Evolutionary conservation across 2,797 vertebrate genomes (phyloP).

Genomic region (Myotis pilosus): DNA sequence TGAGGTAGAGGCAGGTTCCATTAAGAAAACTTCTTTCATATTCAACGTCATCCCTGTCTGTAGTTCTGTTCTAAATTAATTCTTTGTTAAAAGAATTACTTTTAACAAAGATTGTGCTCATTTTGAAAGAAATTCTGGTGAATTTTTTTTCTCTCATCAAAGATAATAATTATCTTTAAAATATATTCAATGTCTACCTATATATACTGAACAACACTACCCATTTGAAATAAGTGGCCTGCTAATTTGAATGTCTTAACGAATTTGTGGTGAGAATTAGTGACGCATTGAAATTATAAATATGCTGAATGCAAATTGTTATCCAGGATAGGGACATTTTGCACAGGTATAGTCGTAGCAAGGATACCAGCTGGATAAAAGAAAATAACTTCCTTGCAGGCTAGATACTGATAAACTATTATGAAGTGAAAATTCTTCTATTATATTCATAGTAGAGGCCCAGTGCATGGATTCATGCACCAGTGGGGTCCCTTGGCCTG

Average conservation of each 20-base stretch:
- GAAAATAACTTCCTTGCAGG: background rate
- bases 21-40: background rate
- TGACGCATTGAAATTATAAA: background rate
- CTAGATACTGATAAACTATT: background rate
- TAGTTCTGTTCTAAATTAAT: constrained; percentile 17
- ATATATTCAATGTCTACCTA: background rate
- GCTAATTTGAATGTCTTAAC: constrained; percentile 26
- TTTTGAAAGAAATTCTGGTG: background rate
- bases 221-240: background rate
- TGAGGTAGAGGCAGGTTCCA: background rate
- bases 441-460: background rate
- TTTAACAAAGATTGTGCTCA: constrained; percentile 7
- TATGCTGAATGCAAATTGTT: background rate
- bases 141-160: background rate
- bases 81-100: background rate
- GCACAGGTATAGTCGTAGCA: background rate
- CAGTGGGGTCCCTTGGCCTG: too few species aligned
- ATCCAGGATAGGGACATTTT: background rate
- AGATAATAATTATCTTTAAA: constrained; percentile 36
- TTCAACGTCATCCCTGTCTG: background rate
- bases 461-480: too few species aligned
- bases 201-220: background rate
- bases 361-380: background rate
- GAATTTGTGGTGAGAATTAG: background rate
- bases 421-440: background rate